phyloP scores from a whole-genome alignment of 2,888 invertebrate genomes.

The Synergus japonicus region DNA sequence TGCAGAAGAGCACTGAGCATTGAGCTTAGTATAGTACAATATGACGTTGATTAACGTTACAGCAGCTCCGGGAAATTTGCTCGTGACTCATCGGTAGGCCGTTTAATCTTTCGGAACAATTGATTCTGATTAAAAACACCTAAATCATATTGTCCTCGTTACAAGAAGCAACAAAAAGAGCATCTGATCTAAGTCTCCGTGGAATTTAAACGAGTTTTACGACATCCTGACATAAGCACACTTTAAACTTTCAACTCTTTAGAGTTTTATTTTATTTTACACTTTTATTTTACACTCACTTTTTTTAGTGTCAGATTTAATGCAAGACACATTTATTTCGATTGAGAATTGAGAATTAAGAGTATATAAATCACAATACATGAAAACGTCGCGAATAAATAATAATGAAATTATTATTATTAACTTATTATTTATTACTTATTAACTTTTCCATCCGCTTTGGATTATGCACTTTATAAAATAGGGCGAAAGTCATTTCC shows the following conservation, averaged over 20 bases:
- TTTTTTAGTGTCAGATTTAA: background rate
- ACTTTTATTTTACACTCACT: background rate
- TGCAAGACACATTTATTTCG: background rate
- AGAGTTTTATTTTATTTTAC: too few relatives aligned
- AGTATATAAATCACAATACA: background rate
- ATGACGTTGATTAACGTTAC: conserved; percentile 26
- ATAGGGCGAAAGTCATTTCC: conserved; percentile 26
- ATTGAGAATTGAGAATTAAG: too few relatives aligned
- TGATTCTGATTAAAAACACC: conserved; percentile 23
- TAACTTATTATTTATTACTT: too few relatives aligned
- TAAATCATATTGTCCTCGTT: conserved; percentile 25
- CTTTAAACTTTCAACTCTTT: too few relatives aligned
- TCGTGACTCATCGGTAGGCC: conserved; percentile 17
- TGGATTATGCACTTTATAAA: conserved; percentile 28
- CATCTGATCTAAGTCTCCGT: background rate
- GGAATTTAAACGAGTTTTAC: background rate
- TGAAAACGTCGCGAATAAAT: background rate
- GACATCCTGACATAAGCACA: background rate
- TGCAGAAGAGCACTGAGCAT: background rate
- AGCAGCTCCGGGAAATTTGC: conserved; percentile 2
- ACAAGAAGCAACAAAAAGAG: background rate
- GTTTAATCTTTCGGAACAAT: conserved; percentile 28
- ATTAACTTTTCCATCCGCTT: conserved; percentile 1
- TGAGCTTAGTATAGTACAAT: background rate
- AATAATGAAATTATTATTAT: too few relatives aligned